Conservation (phyloP, 1,140 invertebrate genomes). For the Popillia japonica region DNA sequence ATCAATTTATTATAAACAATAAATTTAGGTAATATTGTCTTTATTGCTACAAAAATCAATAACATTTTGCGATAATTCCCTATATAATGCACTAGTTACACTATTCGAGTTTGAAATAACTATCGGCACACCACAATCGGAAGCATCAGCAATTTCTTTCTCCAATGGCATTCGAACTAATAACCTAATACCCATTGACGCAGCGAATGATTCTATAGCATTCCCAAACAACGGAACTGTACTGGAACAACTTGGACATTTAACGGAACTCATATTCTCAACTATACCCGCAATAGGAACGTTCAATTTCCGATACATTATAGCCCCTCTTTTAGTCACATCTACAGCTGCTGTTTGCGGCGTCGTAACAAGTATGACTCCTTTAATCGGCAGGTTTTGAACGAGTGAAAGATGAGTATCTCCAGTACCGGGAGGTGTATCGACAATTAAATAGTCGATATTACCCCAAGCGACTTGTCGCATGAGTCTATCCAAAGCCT, state of each 20-base stretch:
- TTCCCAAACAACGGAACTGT: conserved; percentile 71
- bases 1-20: too few relatives aligned
- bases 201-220: conserved; percentile 64
- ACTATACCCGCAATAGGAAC: conserved; percentile 84
- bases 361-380: conserved; percentile 84
- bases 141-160: conserved; percentile 71
- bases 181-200: conserved; percentile 66
- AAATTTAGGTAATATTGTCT: conserved; percentile 31
- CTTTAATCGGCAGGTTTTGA: conserved; percentile 86
- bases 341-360: conserved; percentile 84
- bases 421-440: conserved; percentile 92
- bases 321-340: conserved; percentile 80
- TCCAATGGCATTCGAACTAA: conserved; percentile 82
- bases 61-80: conserved; percentile 64
- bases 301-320: conserved; percentile 82
- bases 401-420: conserved; percentile 88
- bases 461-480: conserved; percentile 83
- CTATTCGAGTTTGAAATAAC: conserved; percentile 75
- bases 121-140: conserved; percentile 80
- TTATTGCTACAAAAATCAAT: conserved; percentile 63
- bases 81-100: conserved; percentile 66
- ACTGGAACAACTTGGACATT: conserved; percentile 75
- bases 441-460: conserved; percentile 83
- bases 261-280: conserved; percentile 83
- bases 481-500: conserved; percentile 84